A percentile compares a stretch with the other conserved stretches of the same genome.
Conservation (phyloP, 2,888 invertebrate genomes). For the Furcula furcula region DNA sequence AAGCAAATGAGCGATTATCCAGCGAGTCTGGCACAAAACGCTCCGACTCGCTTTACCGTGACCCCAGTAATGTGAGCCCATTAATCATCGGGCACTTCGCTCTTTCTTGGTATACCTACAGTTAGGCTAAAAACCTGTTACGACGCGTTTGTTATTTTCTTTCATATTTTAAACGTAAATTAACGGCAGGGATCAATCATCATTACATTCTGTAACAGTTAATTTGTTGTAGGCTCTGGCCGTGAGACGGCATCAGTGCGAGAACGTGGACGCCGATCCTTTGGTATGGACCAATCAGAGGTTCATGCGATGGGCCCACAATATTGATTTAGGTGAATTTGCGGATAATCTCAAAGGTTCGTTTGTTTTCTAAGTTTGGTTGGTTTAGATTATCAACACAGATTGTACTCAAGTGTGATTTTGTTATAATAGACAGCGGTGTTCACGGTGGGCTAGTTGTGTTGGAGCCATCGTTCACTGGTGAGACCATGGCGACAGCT, state of each 20-base stretch:
- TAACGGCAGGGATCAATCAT: conserved; percentile 40
- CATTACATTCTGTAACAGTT: conserved; percentile 23
- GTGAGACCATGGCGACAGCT: conserved; percentile 96
- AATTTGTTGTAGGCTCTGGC: conserved; percentile 86
- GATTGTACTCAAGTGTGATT: conserved; percentile 3
- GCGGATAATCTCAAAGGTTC: conserved; percentile 95
- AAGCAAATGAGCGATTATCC: conserved; percentile 60
- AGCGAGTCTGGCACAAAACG: conserved; percentile 49
- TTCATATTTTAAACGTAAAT: conserved; percentile 35
- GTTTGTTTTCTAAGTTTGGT: conserved; percentile 17
- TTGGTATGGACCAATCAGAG: conserved; percentile 98
- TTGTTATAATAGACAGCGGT: conserved; percentile 88
- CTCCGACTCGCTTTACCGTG: conserved; percentile 28
- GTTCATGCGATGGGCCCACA: conserved; percentile 96
- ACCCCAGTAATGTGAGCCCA: conserved; percentile 51
- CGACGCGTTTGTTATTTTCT: conserved; percentile 39
- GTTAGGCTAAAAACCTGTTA: conserved; percentile 48
- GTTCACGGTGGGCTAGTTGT: conserved; percentile 97
- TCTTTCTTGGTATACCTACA: conserved; percentile 30
- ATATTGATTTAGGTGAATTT: conserved; percentile 96
- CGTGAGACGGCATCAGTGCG: conserved; percentile 93
- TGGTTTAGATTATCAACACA: neutral
- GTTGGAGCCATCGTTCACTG: conserved; percentile 95
- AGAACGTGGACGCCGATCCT: conserved; percentile 94
- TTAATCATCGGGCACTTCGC: conserved; percentile 56